Evolutionary conservation across 2,113 vertebrate genomes (phyloP), one percentile per base, ranked within the genome.

Genomic region (Solenodon paradoxus): DNA sequence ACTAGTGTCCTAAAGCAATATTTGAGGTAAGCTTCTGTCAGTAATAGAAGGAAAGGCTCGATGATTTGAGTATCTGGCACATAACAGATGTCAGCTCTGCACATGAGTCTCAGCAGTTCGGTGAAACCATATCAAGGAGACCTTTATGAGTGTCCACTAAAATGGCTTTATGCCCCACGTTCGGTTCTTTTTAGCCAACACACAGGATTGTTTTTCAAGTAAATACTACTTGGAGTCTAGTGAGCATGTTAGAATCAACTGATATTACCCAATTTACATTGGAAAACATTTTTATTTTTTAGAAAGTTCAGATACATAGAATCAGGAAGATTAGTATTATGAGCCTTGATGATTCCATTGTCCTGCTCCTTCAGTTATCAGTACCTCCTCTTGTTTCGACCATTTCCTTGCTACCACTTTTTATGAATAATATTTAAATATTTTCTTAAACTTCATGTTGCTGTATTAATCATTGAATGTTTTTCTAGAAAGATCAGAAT

Each of bases 1-100:
- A 99, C 99, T 0, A 99, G 99, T 95, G 98, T 99, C 95, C 97
- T 99, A 96, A 99, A 99, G 91, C 99, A 99, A 16, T 99, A 99
- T 98, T 97, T 99, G 92, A 99, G 99, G 99, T 99, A 97, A 98
- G 98, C 16, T 78, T 5, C 40, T 69, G 32, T 40, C 11, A n/a
- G 35, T 13, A 5, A 16, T 0, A 3, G 49, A 30, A 53, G 17
- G n/a, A 7, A 55, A 5, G 4, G 15, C 0, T 6, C 17, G 53
- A 3, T 16, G 61, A 2, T 32, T 16, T 38, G 57, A 74, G 0
- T 22, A 5, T 35, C 13, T 35, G 3, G 13, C 40, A n/a, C 11
- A 30, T 15, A 10, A 30, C 12, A 1, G 8, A 51, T 17, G 19
- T 19, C 0, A 1, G 16, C 84, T 69, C 15, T 7, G 28, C 55